Base-by-base conservation (phyloP, 2,888 invertebrate species). In the Liodrosophila aerea region DNA sequence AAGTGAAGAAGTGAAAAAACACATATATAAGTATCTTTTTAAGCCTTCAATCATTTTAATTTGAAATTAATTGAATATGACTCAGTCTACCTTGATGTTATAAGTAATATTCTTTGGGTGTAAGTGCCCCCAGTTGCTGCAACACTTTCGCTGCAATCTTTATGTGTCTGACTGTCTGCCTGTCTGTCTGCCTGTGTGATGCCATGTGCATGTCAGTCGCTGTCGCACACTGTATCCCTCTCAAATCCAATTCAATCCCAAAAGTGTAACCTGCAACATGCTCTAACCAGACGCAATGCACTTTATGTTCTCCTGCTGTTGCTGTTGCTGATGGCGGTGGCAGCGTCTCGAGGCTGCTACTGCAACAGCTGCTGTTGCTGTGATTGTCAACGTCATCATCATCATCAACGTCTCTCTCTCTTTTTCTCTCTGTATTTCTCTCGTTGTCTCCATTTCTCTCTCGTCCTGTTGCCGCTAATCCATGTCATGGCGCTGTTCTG, bases 271-370 rank as follows among this genome's bases (percentile, higher is more conserved):
- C 51, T 60, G 62, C 58, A 70, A 61, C 78, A 58, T 59, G 49
- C 66, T 41, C 58, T 31, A 9, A 37, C 53, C 81, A 81, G 81
- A 76, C 84, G 62, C 71, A 76, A 53, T 84, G 77, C 77, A 83
- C 76, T 81, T 76, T 76, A 84, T 83, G 84, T 67, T 51, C 63
- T 63, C 50, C 52, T 76, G 54, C 64, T 76, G 22, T 4, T 22
- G 22, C 22, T 22, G 22, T 4, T 22, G 47, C 54, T 73, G 84
- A 59, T 65, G 70, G 51, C 59, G 62, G 45, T 62, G 82, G 52
- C 72, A 58, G 36, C 53, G 56, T 64, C 76, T 82, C 68, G 60
- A 58, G 56, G 58, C 72, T 41, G 66, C 43, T 60, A 47, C 60
- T 47, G 22, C 47, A 45, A 36, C 47, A 49, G 47, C 59, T 39